Evolutionary conservation across 2,797 vertebrate genomes (phyloP), one percentile per base, ranked within the genome.

Genomic region (Acipenser oxyrinchus): DNA sequence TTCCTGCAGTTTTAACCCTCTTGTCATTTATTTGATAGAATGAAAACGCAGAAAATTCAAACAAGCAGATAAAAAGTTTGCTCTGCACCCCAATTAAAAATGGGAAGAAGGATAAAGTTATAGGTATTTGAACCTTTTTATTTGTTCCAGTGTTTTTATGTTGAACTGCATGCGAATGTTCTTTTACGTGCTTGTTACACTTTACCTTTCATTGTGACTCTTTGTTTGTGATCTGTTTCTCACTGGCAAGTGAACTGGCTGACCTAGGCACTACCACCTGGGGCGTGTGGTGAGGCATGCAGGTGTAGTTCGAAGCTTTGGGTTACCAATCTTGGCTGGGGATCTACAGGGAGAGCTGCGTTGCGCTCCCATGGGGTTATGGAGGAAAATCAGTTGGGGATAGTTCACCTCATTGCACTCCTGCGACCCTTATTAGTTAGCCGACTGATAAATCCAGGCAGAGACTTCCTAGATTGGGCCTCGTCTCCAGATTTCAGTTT

Each of bases 81-180:
- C 91, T 99, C 72, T 98, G 96, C 75, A 93, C 93, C 0, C 96
- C 96, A 66, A 97, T 99, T 79, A 93, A 91, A 84, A 97, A 98
- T 51, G 93, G 92, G 60, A 98, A 97, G 82, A 99, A 97, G 85
- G 95, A 97, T 84, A 97, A 94, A 92, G 95, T 99, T 62, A 99
- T 99, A 84, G 96, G 96, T 98, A 91, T 72, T 76, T 53, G 8
- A 51, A 6, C 10, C 60, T 70, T 62, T 62, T 37, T 11, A 6
- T 51, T 60, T 59, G 10, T 37, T 9, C 64, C 23, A 6, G 15
- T 12, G 11, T 65, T 23, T 8, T 65, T 6, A n/a, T 10, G 15
- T 12, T 61, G 37, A 7, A 18, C 10, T 66, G 9, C n/a, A 15
- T 63, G 58, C 12, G 57, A 37, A 15, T 50, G n/a, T 53, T 49